Evolutionary conservation across 2,113 vertebrate species (phyloP).

Genomic region (Scomber colias): DNA sequence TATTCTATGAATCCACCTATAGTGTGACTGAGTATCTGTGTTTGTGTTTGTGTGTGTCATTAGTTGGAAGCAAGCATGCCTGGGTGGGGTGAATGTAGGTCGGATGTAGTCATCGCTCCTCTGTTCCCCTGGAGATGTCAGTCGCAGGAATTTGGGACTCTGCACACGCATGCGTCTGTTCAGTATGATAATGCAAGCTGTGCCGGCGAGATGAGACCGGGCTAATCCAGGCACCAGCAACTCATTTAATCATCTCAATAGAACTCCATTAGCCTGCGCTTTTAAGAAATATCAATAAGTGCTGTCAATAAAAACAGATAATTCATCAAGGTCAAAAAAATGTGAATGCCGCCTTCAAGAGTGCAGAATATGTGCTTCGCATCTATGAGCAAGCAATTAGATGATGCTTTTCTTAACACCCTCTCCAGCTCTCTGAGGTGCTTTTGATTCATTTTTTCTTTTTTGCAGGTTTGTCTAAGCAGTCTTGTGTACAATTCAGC

Average conservation of each 20-base stretch:
- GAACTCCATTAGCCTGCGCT: conserved; percentile 80
- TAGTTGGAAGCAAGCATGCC: conserved; percentile 63
- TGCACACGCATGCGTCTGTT: conserved; percentile 82
- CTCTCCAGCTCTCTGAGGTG: conserved; percentile 58
- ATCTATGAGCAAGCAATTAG: conserved; percentile 76
- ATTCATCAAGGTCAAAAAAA: conserved; percentile 85
- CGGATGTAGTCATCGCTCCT: conserved; percentile 80
- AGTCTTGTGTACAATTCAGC: conserved; percentile 48
- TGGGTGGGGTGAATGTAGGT: conserved; percentile 82
- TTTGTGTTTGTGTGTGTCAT: conserved; percentile 64
- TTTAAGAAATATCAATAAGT: conserved; percentile 86
- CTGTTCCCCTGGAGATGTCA: conserved; percentile 80
- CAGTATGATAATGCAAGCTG: conserved; percentile 83
- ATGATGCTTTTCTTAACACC: conserved; percentile 61
- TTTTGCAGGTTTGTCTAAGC: conserved; percentile 64
- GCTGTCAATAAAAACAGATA: conserved; percentile 83
- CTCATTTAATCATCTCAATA: conserved; percentile 85
- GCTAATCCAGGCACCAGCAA: conserved; percentile 81
- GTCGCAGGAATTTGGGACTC: conserved; percentile 83
- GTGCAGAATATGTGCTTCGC: conserved; percentile 61
- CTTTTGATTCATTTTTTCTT: conserved; percentile 51
- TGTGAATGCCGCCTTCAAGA: conserved; percentile 66
- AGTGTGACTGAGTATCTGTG: conserved; percentile 47
- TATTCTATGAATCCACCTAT: conserved; percentile 52
- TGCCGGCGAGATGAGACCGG: conserved; percentile 75